Evolutionary conservation across 2,888 invertebrate species (phyloP).

Genomic region (Pollenia labialis): DNA sequence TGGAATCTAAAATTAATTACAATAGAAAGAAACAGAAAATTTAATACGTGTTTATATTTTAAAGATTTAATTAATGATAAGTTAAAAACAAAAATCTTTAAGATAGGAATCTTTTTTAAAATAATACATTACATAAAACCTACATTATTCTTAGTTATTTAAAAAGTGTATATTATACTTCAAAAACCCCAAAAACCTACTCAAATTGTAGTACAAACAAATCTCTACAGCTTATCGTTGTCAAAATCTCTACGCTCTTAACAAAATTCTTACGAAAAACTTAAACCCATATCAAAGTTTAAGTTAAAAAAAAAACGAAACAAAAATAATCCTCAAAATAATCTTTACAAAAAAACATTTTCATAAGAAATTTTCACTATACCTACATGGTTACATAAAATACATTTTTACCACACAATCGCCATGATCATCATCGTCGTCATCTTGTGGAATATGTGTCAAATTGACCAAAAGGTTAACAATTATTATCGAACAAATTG

Average conservation of each 20-base stretch:
- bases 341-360: conserved; percentile 64
- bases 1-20: conserved; percentile 80
- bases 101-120: conserved; percentile 39
- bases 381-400: conserved; percentile 70
- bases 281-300: conserved; percentile 76
- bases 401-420: conserved; percentile 50
- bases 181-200: conserved; percentile 57
- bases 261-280: conserved; percentile 75
- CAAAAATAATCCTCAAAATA: conserved; percentile 50
- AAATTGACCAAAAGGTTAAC: conserved; percentile 82
- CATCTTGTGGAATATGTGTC: conserved; percentile 79
- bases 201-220: conserved; percentile 64
- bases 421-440: conserved; percentile 41
- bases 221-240: conserved; percentile 68
- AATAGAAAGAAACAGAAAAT: conserved; percentile 49
- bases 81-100: conserved; percentile 39
- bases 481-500: conserved; percentile 84
- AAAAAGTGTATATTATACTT: neutral
- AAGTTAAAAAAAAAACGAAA: conserved; percentile 46
- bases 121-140: conserved; percentile 14
- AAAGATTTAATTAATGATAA: conserved; percentile 44
- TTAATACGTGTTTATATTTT: conserved; percentile 44
- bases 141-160: conserved; percentile 51
- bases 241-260: conserved; percentile 69
- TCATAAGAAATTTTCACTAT: conserved; percentile 71